Evolutionary conservation across 1,140 invertebrate species (phyloP), one percentile per base, ranked within the genome.

Genomic region (Leguminivora glycinivorella): DNA sequence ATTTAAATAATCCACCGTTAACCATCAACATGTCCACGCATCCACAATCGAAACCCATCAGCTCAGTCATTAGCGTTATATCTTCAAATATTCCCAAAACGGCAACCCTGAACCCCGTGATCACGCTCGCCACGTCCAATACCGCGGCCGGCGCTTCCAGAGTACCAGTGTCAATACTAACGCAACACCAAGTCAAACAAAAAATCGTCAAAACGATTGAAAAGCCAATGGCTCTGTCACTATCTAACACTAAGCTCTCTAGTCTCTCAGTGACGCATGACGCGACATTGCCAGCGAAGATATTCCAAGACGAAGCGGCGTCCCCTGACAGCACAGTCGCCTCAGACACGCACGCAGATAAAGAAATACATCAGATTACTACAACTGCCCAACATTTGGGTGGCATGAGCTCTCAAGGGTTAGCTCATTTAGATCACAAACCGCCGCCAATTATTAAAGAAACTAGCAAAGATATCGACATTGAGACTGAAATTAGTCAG

Each of bases 261-360:
- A 93, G 93, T 58, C 82, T 94, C 56, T 89, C 92, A 1, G 89
- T 92, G n/a, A 90, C 92, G 3, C 93, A 93, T 73, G 93, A 94
- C 70, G 92, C 83, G 10, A 90, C 90, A 24, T 82, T 94, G 17
- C 93, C 93, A 7, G 93, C 93, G 9, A 93, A 94, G 80, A 94
- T 94, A 76, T 94, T 94, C 75, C 93, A 94, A 88, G 93, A 94
- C 77, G 93, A 94, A 73, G 93, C 91, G 0, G 92, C 92, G 0
- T 94, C 93, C 6, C 93, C 93, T 19, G 92, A 92, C 72, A 93
- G 87, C 81, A 93, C 86, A 52, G 93, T 85, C 69, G 88, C 84
- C 72, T 89, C 87, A 73, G 94, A 93, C 71, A 82, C 63, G 70
- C 88, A 88, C 69, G 72, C 80, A 0, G 92, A 92, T 47, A 78